Percentiles rank a stretch among this genome's conserved stretches.
Evolutionary conservation across 2,888 invertebrate genomes (phyloP).

Genomic region (Philereme transversata): DNA sequence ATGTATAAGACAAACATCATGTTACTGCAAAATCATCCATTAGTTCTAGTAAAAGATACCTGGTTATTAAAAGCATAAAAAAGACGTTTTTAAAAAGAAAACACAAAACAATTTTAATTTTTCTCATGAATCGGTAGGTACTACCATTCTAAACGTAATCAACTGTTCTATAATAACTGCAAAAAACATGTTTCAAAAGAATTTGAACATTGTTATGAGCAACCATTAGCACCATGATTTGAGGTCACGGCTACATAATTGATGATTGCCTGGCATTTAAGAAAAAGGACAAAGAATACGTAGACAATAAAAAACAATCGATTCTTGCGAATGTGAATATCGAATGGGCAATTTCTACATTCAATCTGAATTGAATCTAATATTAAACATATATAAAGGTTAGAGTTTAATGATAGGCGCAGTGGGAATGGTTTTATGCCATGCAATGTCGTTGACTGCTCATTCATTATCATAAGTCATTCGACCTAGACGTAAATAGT

Average conservation of each 20-base stretch:
- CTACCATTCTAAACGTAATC: too few relatives aligned
- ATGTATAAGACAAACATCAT: too few relatives aligned
- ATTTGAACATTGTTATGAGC: background rate
- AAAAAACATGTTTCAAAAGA: too few relatives aligned
- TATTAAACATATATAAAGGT: conserved; percentile 4
- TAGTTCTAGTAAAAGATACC: too few relatives aligned
- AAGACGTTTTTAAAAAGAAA: too few relatives aligned
- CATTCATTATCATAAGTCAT: conserved; percentile 66
- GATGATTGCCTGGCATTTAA: conserved; percentile 24
- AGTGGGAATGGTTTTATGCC: conserved; percentile 31
- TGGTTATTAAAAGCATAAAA: too few relatives aligned
- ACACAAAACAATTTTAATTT: too few relatives aligned
- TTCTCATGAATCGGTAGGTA: too few relatives aligned
- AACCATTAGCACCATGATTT: conserved; percentile 13
- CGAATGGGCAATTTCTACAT: conserved; percentile 4
- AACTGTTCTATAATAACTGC: too few relatives aligned
- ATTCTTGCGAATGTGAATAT: conserved; percentile 19
- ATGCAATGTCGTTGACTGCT: conserved; percentile 60
- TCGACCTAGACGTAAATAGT: conserved; percentile 49
- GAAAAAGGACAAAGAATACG: conserved; percentile 22
- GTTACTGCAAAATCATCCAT: too few relatives aligned
- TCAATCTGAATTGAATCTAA: conserved; percentile 12
- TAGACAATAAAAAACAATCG: conserved; percentile 24
- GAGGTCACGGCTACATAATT: conserved; percentile 20
- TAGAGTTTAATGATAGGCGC: conserved; percentile 13